Conservation (phyloP, 2,113 vertebrate genomes). For the Zeus faber region DNA sequence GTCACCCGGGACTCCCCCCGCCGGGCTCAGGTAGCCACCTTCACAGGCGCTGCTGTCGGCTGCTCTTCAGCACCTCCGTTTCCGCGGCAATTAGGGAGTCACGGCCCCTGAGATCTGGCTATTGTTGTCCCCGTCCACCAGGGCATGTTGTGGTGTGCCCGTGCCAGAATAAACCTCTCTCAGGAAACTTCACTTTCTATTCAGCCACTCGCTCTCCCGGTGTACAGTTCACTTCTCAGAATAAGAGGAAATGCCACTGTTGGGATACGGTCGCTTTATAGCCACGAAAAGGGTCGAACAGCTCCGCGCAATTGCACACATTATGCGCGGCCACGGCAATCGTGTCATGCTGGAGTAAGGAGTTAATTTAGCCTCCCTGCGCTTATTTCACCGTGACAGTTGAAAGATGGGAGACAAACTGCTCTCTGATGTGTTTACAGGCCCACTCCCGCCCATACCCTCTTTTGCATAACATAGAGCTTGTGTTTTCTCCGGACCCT, state of each 20-base stretch:
- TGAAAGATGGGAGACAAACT: constrained; percentile 43
- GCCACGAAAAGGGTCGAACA: constrained; percentile 29
- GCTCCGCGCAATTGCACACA: too few species aligned
- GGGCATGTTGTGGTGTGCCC: constrained; percentile 38
- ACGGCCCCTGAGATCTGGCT: constrained; percentile 49
- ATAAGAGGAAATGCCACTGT: constrained; percentile 65
- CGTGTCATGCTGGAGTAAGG: constrained; percentile 41
- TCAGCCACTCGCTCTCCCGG: constrained; percentile 41
- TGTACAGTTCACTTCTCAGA: constrained; percentile 49
- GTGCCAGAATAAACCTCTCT: constrained; percentile 66
- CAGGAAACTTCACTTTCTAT: constrained; percentile 69
- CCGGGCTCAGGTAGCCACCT: constrained; percentile 55
- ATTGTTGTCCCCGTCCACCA: constrained; percentile 49
- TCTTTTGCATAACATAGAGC: constrained; percentile 48
- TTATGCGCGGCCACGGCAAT: too few species aligned
- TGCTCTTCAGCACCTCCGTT: constrained; percentile 46
- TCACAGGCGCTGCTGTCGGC: constrained; percentile 53
- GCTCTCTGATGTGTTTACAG: constrained; percentile 45
- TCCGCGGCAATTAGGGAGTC: constrained; percentile 62
- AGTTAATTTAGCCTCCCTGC: constrained; percentile 44
- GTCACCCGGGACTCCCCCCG: not conserved
- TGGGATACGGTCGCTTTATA: constrained; percentile 50
- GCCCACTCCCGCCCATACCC: constrained; percentile 25
- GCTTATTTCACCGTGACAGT: constrained; percentile 36
- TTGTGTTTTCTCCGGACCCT: constrained; percentile 25